phyloP scores from a whole-genome alignment of 2,113 vertebrate species.

The Scomber japonicus region DNA sequence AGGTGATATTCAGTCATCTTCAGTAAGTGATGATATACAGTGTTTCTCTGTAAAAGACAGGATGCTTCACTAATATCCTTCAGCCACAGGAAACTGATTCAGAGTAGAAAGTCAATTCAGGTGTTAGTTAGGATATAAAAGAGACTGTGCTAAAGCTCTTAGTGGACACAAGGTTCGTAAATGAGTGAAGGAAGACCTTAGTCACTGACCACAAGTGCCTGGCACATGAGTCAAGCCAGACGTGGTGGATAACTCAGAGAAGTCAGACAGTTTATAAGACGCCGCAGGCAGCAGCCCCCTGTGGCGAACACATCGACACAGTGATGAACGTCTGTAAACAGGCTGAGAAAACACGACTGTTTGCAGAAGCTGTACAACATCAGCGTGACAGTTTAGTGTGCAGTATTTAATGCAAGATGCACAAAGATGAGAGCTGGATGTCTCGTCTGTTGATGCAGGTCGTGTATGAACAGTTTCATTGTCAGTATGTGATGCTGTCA shows the following conservation, averaged over 20 bases:
- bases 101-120: slow-evolving; percentile 2
- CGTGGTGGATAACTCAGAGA: slow-evolving; percentile 59
- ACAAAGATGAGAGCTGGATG: background rate
- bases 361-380: slow-evolving; percentile 10
- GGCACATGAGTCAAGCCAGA: slow-evolving; percentile 76
- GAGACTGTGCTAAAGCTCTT: slow-evolving; percentile 1
- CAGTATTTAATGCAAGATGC: background rate
- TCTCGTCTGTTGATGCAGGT: background rate
- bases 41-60: slow-evolving; percentile 9
- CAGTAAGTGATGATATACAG: background rate
- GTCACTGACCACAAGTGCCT: slow-evolving; percentile 75
- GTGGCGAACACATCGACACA: slow-evolving; percentile 5
- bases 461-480: background rate
- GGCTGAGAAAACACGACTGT: slow-evolving; percentile 29
- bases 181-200: slow-evolving; percentile 61
- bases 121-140: background rate
- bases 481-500: slow-evolving; percentile 17
- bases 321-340: slow-evolving; percentile 71
- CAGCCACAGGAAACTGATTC: slow-evolving; percentile 36
- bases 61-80: background rate
- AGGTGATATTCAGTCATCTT: background rate
- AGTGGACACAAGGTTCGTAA: slow-evolving; percentile 39
- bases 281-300: slow-evolving; percentile 45
- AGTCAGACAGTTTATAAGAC: slow-evolving; percentile 72
- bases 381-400: background rate